phyloP scores from a whole-genome alignment of 1,140 invertebrate genomes.

The Saccostrea glomerata region DNA sequence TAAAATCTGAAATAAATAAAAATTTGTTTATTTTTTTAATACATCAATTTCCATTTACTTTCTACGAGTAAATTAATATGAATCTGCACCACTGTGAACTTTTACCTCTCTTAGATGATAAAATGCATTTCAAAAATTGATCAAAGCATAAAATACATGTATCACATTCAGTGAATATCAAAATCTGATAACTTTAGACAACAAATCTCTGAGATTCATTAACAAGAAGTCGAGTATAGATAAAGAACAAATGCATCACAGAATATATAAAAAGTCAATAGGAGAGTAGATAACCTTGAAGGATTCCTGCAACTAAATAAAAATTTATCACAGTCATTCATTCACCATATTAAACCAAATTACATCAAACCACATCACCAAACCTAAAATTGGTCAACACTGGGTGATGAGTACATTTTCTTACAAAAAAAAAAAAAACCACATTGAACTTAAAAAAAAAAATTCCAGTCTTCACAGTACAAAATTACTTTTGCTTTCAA shows the following conservation, averaged over 20 bases:
- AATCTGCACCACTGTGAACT: not conserved
- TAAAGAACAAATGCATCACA: not conserved
- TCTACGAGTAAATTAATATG: not conserved
- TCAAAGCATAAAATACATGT: not conserved
- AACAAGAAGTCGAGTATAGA: not conserved
- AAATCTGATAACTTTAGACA: not conserved
- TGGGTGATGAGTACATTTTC: not conserved
- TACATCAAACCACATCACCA: conserved; percentile 4
- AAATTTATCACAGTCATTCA: conserved; percentile 31
- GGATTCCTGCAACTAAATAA: conserved; percentile 33
- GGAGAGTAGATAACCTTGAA: not conserved
- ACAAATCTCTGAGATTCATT: conserved; percentile 28
- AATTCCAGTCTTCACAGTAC: not conserved
- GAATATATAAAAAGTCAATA: not conserved
- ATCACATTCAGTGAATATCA: conserved; percentile 16
- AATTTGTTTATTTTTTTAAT: conserved; percentile 15
- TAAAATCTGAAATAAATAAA: conserved; percentile 38
- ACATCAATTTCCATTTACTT: not conserved
- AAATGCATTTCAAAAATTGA: not conserved
- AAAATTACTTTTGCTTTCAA: not conserved
- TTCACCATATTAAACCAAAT: conserved; percentile 1
- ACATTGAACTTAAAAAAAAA: too few species aligned
- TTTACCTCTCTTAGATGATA: not conserved
- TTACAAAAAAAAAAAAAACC: not conserved
- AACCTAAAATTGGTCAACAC: conserved; percentile 29